Percentiles rank a stretch among this genome's conserved stretches.
Evolutionary conservation across 1,140 invertebrate species (phyloP).

Genomic region (Aphis craccivora): DNA sequence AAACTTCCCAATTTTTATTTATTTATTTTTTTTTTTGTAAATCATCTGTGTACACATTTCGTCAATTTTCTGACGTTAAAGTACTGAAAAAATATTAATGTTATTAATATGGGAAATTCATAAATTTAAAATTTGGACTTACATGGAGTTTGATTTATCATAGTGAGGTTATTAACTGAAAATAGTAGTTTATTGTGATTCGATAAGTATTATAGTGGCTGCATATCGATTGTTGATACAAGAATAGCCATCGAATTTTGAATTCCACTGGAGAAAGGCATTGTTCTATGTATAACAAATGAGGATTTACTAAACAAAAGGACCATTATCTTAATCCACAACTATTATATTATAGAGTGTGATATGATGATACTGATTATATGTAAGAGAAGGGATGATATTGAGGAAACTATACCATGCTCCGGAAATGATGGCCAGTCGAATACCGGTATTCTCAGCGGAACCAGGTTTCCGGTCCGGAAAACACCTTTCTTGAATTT

Average conservation of each 20-base stretch:
- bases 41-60: neutral
- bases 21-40: neutral
- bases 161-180: neutral
- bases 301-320: slow-evolving; percentile 26
- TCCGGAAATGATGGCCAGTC: slow-evolving; percentile 13
- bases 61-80: neutral
- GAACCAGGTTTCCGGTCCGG: slow-evolving; percentile 3
- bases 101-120: neutral
- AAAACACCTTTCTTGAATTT: slow-evolving; percentile 10
- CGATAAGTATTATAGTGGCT: neutral
- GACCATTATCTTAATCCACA: slow-evolving; percentile 25
- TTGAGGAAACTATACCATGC: slow-evolving; percentile 16
- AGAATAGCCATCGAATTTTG: neutral
- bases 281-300: slow-evolving; percentile 32
- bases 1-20: neutral
- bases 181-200: neutral
- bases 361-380: slow-evolving; percentile 19
- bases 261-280: neutral
- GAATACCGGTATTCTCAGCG: neutral
- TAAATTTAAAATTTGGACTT: neutral
- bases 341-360: slow-evolving; percentile 29
- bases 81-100: neutral
- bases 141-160: neutral
- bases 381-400: neutral
- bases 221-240: neutral